Evolutionary conservation across 2,797 vertebrate genomes (phyloP).

Genomic region (Morus bassanus): DNA sequence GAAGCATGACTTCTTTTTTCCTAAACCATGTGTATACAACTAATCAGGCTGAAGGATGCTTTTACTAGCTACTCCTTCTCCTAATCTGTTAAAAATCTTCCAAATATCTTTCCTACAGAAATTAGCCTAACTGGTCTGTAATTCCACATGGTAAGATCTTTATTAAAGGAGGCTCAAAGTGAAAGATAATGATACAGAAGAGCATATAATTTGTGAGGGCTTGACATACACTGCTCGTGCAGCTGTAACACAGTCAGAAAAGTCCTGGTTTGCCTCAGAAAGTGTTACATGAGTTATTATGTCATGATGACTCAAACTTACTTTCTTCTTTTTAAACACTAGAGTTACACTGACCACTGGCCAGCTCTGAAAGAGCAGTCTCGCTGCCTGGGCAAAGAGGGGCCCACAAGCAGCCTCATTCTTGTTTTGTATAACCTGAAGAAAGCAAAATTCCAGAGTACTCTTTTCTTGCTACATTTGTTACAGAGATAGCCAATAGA

Average conservation of each 20-base stretch:
- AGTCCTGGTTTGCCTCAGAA: background rate
- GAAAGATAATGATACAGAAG: background rate
- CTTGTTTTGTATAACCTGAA: background rate
- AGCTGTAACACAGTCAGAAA: background rate
- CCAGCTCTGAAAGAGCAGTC: background rate
- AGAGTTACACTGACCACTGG: background rate
- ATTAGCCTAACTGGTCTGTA: background rate
- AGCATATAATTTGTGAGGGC: background rate
- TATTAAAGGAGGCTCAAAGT: background rate
- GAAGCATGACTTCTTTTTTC: conserved; percentile 48
- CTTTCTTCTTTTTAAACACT: conserved; percentile 2
- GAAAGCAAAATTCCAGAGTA: background rate
- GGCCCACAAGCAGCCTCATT: background rate
- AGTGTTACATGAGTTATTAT: background rate
- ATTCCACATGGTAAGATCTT: background rate
- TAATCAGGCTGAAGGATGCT: conserved; percentile 46
- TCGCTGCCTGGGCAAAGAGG: background rate
- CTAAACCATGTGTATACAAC: conserved; percentile 22
- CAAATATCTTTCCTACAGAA: conserved; percentile 28
- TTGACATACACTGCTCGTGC: background rate
- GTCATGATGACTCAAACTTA: background rate
- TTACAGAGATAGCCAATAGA: background rate
- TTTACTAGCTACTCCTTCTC: conserved; percentile 21
- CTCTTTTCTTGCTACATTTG: background rate
- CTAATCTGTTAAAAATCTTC: conserved; percentile 47